These are phyloP conservation scores for Strix uralensis DNA, from an alignment of 2,113 vertebrate genomes.

Conservation along the genomic window DNA sequence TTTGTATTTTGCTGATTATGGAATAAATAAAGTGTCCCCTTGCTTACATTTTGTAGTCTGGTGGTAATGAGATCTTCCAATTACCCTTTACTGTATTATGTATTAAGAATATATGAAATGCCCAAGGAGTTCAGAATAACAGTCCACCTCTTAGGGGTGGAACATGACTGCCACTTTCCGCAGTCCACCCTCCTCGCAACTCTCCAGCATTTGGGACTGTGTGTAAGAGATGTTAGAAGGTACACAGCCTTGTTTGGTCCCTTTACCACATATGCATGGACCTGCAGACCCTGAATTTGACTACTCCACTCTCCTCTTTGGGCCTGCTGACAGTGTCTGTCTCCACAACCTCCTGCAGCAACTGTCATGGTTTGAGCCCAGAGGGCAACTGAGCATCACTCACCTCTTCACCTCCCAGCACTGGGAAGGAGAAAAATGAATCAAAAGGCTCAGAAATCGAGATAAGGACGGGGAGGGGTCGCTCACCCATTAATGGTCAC, in stretches of 20 bases:
- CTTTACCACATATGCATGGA: rapidly evolving
- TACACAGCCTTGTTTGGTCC: background rate
- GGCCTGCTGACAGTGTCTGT: background rate
- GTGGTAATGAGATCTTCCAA: background rate
- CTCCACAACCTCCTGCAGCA: rapidly evolving
- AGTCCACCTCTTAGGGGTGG: background rate
- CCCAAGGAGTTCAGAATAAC: rapidly evolving
- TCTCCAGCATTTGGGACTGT: background rate
- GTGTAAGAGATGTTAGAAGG: background rate
- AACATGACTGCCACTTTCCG: background rate
- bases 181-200: rapidly evolving
- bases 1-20: background rate
- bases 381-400: too few relatives aligned
- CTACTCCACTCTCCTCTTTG: background rate
- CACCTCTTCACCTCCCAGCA: too few relatives aligned
- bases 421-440: too few relatives aligned
- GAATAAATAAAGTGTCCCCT: background rate
- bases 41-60: background rate
- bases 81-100: background rate
- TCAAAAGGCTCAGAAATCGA: too few relatives aligned
- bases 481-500: too few relatives aligned
- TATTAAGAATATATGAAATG: background rate
- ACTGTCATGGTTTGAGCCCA: too few relatives aligned
- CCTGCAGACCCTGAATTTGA: background rate
- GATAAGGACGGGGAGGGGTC: too few relatives aligned